Evolutionary conservation across 2,797 vertebrate genomes (phyloP), one percentile per base, ranked within the genome.

Genomic region (Champsocephalus esox): DNA sequence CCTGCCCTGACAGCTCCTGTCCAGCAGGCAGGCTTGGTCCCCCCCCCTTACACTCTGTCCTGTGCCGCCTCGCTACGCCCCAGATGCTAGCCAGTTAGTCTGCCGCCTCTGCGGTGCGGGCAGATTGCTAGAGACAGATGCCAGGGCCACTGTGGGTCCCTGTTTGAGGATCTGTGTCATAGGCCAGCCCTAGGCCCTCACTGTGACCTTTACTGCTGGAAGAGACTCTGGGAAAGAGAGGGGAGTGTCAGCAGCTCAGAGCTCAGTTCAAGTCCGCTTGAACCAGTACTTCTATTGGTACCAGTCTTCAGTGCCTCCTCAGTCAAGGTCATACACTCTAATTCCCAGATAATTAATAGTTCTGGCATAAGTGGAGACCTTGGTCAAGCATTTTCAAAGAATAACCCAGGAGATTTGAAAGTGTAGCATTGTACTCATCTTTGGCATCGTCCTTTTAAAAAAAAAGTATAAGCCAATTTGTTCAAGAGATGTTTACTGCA

Each of bases 91-190:
- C 93, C 90, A 83, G 94, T 96, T 96, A 94, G 93, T 94, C 92
- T 88, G 79, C 92, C 83, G 85, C 89, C 92, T 96, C 90, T 93
- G 83, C 73, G 82, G 81, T 87, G 79, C 71, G 24, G 48, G 87
- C 87, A 96, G 94, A 97, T 98, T 90, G 90, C 92, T 90, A 93
- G 94, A 89, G 97, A 97, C 97, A 98, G 96, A 97, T 97, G 97
- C 96, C 97, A 98, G 94, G 93, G 92, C 94, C 91, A 92, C 96
- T 94, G 94, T 19, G 4, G 92, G 88, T 95, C 96, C 95, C 91
- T 92, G 91, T 93, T 95, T 95, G 96, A 96, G 93, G 91, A 91
- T 94, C 95, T 92, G 94, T 98, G 96, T 97, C 97, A 95, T 79
- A 93, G 93, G 91, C 92, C 94, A 92, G 95, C 96, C 96, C 94